phyloP scores from a whole-genome alignment of 2,888 invertebrate genomes.

The Glaucopsyche alexis region DNA sequence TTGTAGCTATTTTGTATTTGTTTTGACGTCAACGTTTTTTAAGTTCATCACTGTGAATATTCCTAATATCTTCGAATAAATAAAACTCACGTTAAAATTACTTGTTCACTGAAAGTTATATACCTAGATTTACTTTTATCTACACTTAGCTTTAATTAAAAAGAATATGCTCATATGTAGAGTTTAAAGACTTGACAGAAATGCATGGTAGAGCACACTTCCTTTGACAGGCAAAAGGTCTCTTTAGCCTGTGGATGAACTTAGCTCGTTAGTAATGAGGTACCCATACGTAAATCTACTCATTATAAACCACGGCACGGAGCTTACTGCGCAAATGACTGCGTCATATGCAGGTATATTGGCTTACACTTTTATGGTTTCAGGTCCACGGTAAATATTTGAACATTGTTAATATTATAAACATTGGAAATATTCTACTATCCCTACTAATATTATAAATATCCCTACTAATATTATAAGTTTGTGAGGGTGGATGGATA shows the following conservation, averaged over 20 bases:
- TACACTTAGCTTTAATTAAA: background rate
- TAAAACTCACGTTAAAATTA: too few relatives aligned
- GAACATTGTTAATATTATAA: too few relatives aligned
- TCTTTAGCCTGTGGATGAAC: background rate
- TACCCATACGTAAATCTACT: background rate
- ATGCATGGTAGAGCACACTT: background rate
- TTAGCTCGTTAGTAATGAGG: background rate
- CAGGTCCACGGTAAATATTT: background rate
- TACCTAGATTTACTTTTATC: too few relatives aligned
- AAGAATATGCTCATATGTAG: background rate
- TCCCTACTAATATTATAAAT: too few relatives aligned
- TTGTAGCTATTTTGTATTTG: background rate
- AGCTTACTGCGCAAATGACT: background rate
- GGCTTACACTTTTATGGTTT: slow-evolving; percentile 14
- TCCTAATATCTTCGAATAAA: background rate
- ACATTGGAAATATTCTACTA: background rate
- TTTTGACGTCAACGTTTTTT: background rate
- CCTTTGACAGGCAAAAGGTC: background rate
- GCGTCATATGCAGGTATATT: background rate
- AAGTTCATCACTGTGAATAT: background rate
- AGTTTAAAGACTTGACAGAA: background rate
- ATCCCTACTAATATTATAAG: too few relatives aligned
- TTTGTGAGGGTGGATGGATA: too few relatives aligned
- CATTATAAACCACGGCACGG: background rate
- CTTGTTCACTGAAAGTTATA: too few relatives aligned